A percentile compares a stretch with the other conserved stretches of the same genome.
Conservation (phyloP, 2,797 vertebrate genomes). For the Myripristis murdjan region DNA sequence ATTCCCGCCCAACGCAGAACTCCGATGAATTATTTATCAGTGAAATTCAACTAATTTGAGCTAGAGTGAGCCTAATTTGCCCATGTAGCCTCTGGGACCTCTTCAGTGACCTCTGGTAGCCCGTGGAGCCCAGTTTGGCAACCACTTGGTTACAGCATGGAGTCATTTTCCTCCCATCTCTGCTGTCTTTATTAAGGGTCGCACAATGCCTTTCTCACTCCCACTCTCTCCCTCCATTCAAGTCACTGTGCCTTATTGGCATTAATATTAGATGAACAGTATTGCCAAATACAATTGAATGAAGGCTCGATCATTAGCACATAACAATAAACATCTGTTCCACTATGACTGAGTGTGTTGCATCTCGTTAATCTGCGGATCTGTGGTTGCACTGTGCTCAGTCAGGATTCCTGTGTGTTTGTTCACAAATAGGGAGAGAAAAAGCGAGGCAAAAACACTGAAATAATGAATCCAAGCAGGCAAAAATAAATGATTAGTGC, state of each 20-base stretch:
- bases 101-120: neutral
- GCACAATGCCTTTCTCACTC: neutral
- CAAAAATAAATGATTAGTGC: conserved; percentile 63
- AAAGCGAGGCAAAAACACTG: conserved; percentile 4
- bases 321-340: conserved; percentile 57
- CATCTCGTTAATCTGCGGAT: no score
- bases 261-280: neutral
- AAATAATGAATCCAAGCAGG: conserved; percentile 56
- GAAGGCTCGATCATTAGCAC: conserved; percentile 28
- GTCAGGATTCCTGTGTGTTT: no score
- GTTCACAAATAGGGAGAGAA: no score
- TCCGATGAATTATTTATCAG: conserved; percentile 46
- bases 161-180: conserved; percentile 1
- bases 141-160: neutral
- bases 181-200: neutral
- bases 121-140: neutral
- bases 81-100: conserved; percentile 14
- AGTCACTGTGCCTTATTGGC: neutral
- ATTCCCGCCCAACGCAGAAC: neutral
- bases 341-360: conserved; percentile 27
- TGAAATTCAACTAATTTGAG: conserved; percentile 31
- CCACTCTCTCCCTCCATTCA: neutral
- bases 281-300: conserved; percentile 19
- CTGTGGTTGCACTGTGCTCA: no score
- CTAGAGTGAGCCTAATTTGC: conserved; percentile 43